Evolutionary conservation across 2,113 vertebrate species (phyloP).

Genomic region (Tricholaema leucomelas): DNA sequence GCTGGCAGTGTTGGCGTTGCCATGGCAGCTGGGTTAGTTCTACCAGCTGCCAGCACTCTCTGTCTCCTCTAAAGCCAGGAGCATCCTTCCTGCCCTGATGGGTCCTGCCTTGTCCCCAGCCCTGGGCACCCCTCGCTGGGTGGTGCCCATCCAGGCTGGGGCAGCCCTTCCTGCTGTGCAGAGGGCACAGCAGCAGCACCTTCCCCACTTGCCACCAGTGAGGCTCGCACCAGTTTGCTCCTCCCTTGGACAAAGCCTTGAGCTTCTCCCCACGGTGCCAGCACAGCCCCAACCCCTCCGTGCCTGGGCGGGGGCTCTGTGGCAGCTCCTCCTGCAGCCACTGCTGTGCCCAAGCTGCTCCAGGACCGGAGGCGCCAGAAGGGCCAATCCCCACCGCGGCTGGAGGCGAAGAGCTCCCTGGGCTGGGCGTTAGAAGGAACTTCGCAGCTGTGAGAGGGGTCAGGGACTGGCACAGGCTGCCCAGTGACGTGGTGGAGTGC

Average conservation of each 20-base stretch:
- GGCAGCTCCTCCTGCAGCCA: background rate
- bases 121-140: background rate
- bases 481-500: no score
- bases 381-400: background rate
- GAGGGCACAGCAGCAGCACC: background rate
- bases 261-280: background rate
- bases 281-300: rapidly evolving
- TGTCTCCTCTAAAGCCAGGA: background rate
- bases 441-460: no score
- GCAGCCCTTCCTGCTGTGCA: background rate
- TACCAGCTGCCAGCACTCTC: background rate
- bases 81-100: background rate
- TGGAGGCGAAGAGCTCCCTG: background rate
- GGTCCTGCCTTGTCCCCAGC: background rate
- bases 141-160: background rate
- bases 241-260: background rate
- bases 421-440: no score
- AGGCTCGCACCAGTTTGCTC: background rate
- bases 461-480: no score
- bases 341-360: background rate
- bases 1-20: background rate
- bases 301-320: background rate
- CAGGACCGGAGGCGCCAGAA: background rate
- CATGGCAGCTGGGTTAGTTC: background rate
- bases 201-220: background rate